These are phyloP conservation scores for Macquaria ambigua DNA, from an alignment of 2,113 vertebrate genomes.

Conservation along the genomic window DNA sequence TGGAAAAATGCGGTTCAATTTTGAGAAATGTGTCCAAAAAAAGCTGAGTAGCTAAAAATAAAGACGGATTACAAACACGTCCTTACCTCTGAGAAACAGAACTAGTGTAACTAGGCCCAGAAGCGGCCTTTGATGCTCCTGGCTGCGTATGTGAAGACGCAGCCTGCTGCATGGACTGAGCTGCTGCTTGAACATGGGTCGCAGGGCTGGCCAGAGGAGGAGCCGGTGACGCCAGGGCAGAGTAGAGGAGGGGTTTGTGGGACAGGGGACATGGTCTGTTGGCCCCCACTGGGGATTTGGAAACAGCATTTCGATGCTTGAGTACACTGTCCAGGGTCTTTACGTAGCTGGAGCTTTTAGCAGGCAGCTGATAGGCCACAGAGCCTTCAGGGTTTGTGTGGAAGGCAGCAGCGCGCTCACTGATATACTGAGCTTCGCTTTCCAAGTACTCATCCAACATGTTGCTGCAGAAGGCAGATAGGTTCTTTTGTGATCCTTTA, in stretches of 20 bases:
- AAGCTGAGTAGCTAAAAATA: not conserved
- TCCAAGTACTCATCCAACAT: slow-evolving; percentile 96
- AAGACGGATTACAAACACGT: not conserved
- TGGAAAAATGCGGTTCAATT: not conserved
- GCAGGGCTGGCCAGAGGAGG: slow-evolving; percentile 71
- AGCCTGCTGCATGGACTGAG: not conserved
- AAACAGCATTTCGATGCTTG: slow-evolving; percentile 84
- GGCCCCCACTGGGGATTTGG: slow-evolving; percentile 35
- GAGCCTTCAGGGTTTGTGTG: slow-evolving; percentile 84
- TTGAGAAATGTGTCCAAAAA: not conserved
- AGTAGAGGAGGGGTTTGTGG: slow-evolving; percentile 44
- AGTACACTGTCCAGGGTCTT: slow-evolving; percentile 94
- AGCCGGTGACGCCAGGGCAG: slow-evolving; percentile 69
- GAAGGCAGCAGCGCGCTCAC: slow-evolving; percentile 89
- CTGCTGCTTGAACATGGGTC: not conserved
- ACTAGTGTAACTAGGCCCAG: slow-evolving; percentile 14
- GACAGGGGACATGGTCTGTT: slow-evolving; percentile 77
- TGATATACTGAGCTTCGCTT: slow-evolving; percentile 93
- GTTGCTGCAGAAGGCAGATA: slow-evolving; percentile 95
- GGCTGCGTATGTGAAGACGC: not conserved
- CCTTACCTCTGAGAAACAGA: slow-evolving; percentile 48
- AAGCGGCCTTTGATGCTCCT: not conserved
- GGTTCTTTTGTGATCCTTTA: slow-evolving; percentile 89
- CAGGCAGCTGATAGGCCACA: slow-evolving; percentile 92
- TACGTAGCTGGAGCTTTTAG: slow-evolving; percentile 95